Evolutionary conservation across 2,888 invertebrate species (phyloP).

Genomic region (Phalangium opilio): DNA sequence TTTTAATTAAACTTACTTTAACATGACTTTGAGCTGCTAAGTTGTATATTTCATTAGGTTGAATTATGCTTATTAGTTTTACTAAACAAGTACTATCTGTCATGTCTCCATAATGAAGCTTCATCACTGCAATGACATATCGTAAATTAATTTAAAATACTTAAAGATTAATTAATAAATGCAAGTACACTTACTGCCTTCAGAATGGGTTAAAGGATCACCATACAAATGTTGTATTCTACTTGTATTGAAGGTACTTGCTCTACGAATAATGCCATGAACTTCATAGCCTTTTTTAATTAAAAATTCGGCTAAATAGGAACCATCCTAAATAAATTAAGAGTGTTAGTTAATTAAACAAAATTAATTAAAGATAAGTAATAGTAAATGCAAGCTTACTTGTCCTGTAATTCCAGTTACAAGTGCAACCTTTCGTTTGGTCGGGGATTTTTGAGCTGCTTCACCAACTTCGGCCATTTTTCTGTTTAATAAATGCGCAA

Average conservation of each 20-base stretch:
- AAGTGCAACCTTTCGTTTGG: too few relatives aligned
- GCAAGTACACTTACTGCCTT: slow-evolving; percentile 34
- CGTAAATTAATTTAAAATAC: neutral
- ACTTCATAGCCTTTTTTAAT: slow-evolving; percentile 80
- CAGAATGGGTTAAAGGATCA: slow-evolving; percentile 70
- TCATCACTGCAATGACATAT: slow-evolving; percentile 44
- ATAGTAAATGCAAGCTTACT: too few relatives aligned
- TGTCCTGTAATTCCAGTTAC: too few relatives aligned
- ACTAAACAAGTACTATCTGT: slow-evolving; percentile 92
- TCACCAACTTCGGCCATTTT: too few relatives aligned
- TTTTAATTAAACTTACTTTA: slow-evolving; percentile 45
- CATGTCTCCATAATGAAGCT: slow-evolving; percentile 97
- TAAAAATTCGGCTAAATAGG: slow-evolving; percentile 88
- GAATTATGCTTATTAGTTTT: slow-evolving; percentile 59
- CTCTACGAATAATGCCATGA: slow-evolving; percentile 85
- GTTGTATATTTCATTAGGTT: slow-evolving; percentile 91
- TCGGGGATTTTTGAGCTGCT: too few relatives aligned
- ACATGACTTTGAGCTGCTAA: slow-evolving; percentile 98
- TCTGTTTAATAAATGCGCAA: too few relatives aligned
- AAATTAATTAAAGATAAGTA: too few relatives aligned
- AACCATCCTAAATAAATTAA: slow-evolving; percentile 67
- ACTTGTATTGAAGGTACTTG: slow-evolving; percentile 91
- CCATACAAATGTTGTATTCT: slow-evolving; percentile 93
- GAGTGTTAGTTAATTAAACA: too few relatives aligned
- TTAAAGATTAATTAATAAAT: too few relatives aligned